Base-by-base conservation (phyloP, 1,140 invertebrate species). In the Eubasilissa regina region DNA sequence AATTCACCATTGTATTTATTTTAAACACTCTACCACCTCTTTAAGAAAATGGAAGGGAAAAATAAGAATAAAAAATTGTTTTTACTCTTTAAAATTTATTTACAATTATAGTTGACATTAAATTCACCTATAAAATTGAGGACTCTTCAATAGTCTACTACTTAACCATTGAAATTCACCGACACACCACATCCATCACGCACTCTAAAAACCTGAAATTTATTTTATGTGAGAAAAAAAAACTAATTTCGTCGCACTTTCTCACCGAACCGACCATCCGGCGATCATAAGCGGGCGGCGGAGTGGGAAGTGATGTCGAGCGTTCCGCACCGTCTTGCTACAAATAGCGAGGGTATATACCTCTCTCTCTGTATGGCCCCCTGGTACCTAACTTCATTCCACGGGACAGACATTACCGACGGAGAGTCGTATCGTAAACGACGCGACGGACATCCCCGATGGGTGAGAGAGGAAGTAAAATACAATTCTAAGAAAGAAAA, bases 341-440 rank as follows among this genome's bases (percentile, higher is more conserved):
- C 66, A 70, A 70, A 70, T 53, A 70, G 66, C 66, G 19, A 45
- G 66, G 66, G 66, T 51, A 70, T 51, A 51, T 70, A 51, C 66
- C 45, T 8, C 47, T 21, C 25, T 9, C 25, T 62, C 58, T 21
- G 15, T 25, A 62, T 62, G 58, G 58, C 66, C 47, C 66, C 47
- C 66, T 70, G 45, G 66, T 53, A 70, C 45, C 66, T 70, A 21
- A 21, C 66, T 70, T 51, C 47, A 15, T 51, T 48, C 45, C 13
- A 70, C 66, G 66, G 66, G 66, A 70, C 66, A 70, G 66, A 70
- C 47, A 70, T 70, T 70, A 70, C 15, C 62, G 43, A 17, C 62
- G 43, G 15, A 12, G 45, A 51, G 66, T 47, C 44, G 66, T 48
- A 70, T 70, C 66, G 17, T 35, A 51, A n/a, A 51, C 53, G 53